Evolutionary conservation across 2,888 invertebrate genomes (phyloP), one percentile per base, ranked within the genome.

Genomic region (Lampropteryx suffumata): DNA sequence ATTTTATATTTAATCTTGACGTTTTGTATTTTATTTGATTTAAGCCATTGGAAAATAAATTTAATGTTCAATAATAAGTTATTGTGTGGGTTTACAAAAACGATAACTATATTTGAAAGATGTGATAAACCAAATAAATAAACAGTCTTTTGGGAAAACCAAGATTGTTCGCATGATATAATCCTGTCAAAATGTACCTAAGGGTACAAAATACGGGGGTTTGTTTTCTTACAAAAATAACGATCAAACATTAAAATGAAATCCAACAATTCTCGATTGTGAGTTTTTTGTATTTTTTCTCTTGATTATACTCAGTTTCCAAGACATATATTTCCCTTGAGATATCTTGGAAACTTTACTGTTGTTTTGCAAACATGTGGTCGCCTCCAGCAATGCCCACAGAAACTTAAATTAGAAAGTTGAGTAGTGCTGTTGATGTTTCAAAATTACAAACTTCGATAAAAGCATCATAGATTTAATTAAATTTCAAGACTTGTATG

Each of bases 321-420:
- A 57, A 60, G 61, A 51, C 55, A 43, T 57, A n/a, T 55, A 64
- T 64, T 64, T 62, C 65, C 62, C 64, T 32, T 9, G 61, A 60
- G 63, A 43, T 55, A 48, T 39, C 50, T 45, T 29, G 28, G 48
- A 52, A 58, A 54, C 48, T 55, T 49, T 34, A 53, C 45, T 56
- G 50, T 50, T 57, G 52, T 51, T 55, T 52, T 47, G 47, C 61
- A 59, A 61, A 62, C 54, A 57, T 63, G 63, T 62, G 61, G 63
- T 58, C 53, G 50, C 50, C 55, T 48, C 45, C 48, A 40, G 50
- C 35, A 51, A 53, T 53, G 45, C 58, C 53, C 52, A 50, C 58
- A 57, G 54, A 57, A 66, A 65, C 56, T 66, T 64, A 63, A 60
- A 63, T 66, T 59, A 59, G 50, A 62, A 66, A 62, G 56, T 62